Evolutionary conservation across 2,888 invertebrate species (phyloP).

Genomic region (Muscina levida): DNA sequence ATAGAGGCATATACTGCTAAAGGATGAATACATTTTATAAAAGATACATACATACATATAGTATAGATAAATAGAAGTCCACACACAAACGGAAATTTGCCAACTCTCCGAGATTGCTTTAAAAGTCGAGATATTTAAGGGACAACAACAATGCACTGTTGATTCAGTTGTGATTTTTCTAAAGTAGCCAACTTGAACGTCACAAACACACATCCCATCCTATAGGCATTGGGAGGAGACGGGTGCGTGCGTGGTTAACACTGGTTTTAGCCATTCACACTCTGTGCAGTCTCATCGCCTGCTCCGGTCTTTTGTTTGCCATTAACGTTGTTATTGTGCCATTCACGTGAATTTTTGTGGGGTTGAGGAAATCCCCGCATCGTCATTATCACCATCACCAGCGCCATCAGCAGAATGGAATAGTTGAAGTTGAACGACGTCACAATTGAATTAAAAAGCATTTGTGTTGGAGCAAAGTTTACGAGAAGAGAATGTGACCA

Average conservation of each 20-base stretch:
- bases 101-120: not conserved
- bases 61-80: not conserved
- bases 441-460: slow-evolving; percentile 61
- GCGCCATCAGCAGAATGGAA: not conserved
- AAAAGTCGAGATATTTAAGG: not conserved
- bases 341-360: slow-evolving; percentile 42
- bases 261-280: not conserved
- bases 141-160: not conserved
- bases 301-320: slow-evolving; percentile 30
- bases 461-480: slow-evolving; percentile 47
- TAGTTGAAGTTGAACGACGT: slow-evolving; percentile 35
- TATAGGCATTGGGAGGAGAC: slow-evolving; percentile 4
- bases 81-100: not conserved
- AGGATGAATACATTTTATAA: slow-evolving; percentile 8
- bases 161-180: slow-evolving; percentile 46
- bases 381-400: slow-evolving; percentile 16
- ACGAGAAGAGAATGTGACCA: slow-evolving; percentile 21
- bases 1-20: not conserved
- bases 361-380: slow-evolving; percentile 58
- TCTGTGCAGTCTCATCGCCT: not conserved
- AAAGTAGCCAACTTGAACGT: slow-evolving; percentile 61
- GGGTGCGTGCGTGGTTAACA: not conserved
- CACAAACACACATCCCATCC: slow-evolving; percentile 46
- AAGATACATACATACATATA: not conserved
- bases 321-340: slow-evolving; percentile 9